Percentiles rank a stretch among this genome's conserved stretches.
Conservation (phyloP, 2,888 invertebrate species). For the Mythimna albipuncta region DNA sequence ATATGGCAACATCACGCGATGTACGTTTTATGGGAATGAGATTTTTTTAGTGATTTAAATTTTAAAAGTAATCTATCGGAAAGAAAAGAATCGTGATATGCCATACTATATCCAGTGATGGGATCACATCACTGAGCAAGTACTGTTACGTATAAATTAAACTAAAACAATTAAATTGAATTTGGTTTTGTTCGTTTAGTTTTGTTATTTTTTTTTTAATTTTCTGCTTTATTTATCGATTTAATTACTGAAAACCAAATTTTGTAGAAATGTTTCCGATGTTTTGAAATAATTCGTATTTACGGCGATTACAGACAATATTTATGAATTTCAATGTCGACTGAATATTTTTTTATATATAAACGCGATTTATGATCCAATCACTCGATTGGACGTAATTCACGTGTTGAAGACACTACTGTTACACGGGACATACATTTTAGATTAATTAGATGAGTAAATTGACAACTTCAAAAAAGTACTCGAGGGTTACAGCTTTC, state of each 20-base stretch:
- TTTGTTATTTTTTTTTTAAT: neutral
- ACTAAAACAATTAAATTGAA: neutral
- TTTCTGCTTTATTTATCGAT: neutral
- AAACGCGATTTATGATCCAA: slow-evolving; percentile 50
- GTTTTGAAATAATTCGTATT: neutral
- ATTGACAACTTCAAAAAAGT: slow-evolving; percentile 61
- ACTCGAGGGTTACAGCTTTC: slow-evolving; percentile 43
- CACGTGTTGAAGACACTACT: slow-evolving; percentile 23
- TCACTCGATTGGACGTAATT: slow-evolving; percentile 57
- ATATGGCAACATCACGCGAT: slow-evolving; percentile 70
- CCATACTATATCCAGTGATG: slow-evolving; percentile 66
- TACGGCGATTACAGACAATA: neutral
- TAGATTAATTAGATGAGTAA: slow-evolving; percentile 56
- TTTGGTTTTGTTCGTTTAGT: neutral
- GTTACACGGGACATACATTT: slow-evolving; percentile 45
- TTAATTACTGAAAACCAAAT: neutral
- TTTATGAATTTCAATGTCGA: neutral
- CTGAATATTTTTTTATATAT: neutral
- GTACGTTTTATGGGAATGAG: slow-evolving; percentile 18
- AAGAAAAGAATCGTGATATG: slow-evolving; percentile 44
- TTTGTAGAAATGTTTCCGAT: neutral
- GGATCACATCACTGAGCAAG: slow-evolving; percentile 58
- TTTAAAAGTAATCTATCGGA: neutral
- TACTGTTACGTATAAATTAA: neutral
- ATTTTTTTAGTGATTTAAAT: neutral